These are phyloP conservation scores for Aphaenogaster ashmeadi DNA, from an alignment of 1,140 invertebrate genomes.

Conservation along the genomic window DNA sequence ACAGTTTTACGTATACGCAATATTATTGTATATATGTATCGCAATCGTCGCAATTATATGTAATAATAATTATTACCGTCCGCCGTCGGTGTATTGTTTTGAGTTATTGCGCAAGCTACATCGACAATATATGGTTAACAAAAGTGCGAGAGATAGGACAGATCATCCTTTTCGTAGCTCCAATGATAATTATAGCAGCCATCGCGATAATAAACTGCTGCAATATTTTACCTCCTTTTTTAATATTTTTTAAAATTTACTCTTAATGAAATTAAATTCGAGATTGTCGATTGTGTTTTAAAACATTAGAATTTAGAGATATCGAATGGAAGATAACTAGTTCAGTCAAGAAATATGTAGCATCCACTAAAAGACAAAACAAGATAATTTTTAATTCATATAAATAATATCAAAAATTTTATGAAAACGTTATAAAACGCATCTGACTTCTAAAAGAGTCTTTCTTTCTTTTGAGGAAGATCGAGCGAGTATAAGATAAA, in stretches of 20 bases:
- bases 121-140: conserved; percentile 69
- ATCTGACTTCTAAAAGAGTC: conserved; percentile 5
- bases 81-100: conserved; percentile 73
- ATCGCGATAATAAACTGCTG: conserved; percentile 20
- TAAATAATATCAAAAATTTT: conserved; percentile 13
- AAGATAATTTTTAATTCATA: conserved; percentile 3
- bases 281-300: conserved; percentile 24
- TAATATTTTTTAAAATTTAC: neutral
- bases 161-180: conserved; percentile 41
- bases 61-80: conserved; percentile 68
- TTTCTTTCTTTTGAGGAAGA: conserved; percentile 18
- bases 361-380: neutral
- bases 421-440: conserved; percentile 16
- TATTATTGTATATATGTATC: conserved; percentile 73
- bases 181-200: conserved; percentile 26
- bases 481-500: conserved; percentile 52
- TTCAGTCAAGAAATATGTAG: neutral
- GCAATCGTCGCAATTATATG: conserved; percentile 68
- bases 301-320: conserved; percentile 29
- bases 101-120: conserved; percentile 79
- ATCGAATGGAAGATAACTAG: neutral
- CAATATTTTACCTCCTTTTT: neutral
- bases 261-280: neutral
- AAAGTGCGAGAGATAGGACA: conserved; percentile 65
- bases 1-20: conserved; percentile 57